Base-by-base conservation (phyloP, 23 tunicate genomes). In the Phallusia fumigata region DNA sequence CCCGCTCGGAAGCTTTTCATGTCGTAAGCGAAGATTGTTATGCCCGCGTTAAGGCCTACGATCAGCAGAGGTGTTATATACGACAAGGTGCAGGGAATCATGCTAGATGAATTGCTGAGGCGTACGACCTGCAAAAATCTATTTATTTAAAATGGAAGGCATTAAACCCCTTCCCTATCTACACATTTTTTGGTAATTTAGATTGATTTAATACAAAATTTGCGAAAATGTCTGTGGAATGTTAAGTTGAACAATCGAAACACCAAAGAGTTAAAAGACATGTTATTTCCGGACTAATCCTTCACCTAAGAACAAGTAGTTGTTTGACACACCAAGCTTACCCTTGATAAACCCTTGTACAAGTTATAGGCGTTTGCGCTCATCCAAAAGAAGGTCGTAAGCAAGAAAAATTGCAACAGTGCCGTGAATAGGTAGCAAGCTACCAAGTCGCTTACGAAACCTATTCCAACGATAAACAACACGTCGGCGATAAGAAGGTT, bases 321-420 rank as follows among this genome's bases (percentile, higher is more conserved):
- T 40, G 5, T 40, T 40, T 40, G 47, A 40, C 47, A 40, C 47
- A 40, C 5, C 10, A 13, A 6, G 13, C 69, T 21, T 65, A 82
- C 85, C 77, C 73, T 82, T 34, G 73, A 75, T 22, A 82, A 34
- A 1, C 77, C 85, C 40, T 82, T 64, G 77, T 82, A 82, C 77
- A 82, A 58, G 30, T 82, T 82, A 52, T 64, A 49, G 31, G 85
- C 72, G 76, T 82, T 64, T n/a, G 73, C 75, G 31, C 72, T 33
- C 85, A 82, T 82, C 85, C 85, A 82, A 65, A 64, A 82, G 76
- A 75, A 82, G 18, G 85, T 33, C 30, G 52, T 16, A 5, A 82
- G 36, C 45, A 82, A 82, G 24, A 36, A 34, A 0, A 34, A 33
- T 0, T 82, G 85, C 31, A 82, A 19, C 18, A 82, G 19, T 35